These are phyloP conservation scores for Pangasius djambal DNA, from an alignment of 2,797 vertebrate species.

Conservation along the genomic window DNA sequence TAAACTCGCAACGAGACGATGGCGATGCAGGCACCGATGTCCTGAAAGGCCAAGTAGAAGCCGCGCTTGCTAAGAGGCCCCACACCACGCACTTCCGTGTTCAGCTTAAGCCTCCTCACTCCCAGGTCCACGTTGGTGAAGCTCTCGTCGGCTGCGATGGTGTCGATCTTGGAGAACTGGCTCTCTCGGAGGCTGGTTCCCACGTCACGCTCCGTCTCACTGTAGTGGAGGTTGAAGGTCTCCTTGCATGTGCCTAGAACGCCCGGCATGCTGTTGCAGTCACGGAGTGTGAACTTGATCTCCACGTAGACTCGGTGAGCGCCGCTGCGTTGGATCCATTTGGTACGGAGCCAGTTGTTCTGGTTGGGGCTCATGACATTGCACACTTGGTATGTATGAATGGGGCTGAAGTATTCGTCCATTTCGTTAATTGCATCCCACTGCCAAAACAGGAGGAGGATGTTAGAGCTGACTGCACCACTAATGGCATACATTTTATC, in stretches of 20 bases:
- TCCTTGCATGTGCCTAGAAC: slow-evolving; percentile 97
- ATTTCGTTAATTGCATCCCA: slow-evolving; percentile 99
- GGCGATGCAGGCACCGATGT: slow-evolving; percentile 94
- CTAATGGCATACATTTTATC: neutral
- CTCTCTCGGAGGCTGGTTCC: slow-evolving; percentile 85
- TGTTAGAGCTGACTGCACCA: neutral
- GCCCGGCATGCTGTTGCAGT: slow-evolving; percentile 97
- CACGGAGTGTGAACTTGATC: slow-evolving; percentile 93
- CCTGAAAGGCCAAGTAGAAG: slow-evolving; percentile 97
- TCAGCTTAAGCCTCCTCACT: slow-evolving; percentile 89
- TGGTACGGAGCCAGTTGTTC: slow-evolving; percentile 96
- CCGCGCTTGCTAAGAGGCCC: slow-evolving; percentile 88
- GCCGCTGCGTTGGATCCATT: slow-evolving; percentile 88
- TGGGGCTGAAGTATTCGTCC: slow-evolving; percentile 94
- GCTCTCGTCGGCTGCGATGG: slow-evolving; percentile 95
- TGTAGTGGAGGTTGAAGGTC: slow-evolving; percentile 97
- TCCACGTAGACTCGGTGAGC: slow-evolving; percentile 91
- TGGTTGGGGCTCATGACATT: slow-evolving; percentile 97
- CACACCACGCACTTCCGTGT: slow-evolving; percentile 91
- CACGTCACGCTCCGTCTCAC: slow-evolving; percentile 88
- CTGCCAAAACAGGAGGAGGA: slow-evolving; percentile 67
- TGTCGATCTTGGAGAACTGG: slow-evolving; percentile 96
- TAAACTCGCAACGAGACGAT: slow-evolving; percentile 91
- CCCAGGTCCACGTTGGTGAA: slow-evolving; percentile 95
- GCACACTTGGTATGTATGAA: slow-evolving; percentile 98